Conservation (phyloP, 2,888 invertebrate species). For the Acleris laterana region DNA sequence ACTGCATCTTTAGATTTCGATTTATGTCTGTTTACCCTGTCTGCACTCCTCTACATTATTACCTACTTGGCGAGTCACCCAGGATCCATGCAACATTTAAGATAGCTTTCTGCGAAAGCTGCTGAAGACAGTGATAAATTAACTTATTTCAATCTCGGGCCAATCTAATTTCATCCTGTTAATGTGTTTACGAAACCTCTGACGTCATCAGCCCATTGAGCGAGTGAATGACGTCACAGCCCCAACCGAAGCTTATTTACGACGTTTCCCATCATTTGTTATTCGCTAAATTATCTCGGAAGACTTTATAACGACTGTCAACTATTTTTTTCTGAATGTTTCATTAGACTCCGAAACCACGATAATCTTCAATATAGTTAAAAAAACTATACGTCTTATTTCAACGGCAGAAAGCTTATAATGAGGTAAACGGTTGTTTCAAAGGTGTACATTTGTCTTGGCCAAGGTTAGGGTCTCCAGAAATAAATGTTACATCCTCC, state of each 20-base stretch:
- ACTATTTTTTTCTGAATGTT: conserved; percentile 32
- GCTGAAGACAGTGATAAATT: background rate
- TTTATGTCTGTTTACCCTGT: too few species aligned
- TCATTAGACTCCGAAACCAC: conserved; percentile 29
- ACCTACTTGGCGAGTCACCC: too few species aligned
- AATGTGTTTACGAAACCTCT: conserved; percentile 26
- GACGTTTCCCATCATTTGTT: conserved; percentile 14
- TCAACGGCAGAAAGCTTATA: conserved; percentile 48
- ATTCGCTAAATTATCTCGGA: conserved; percentile 15
- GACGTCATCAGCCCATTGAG: conserved; percentile 38
- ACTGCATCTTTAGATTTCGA: too few species aligned
- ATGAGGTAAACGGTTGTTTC: conserved; percentile 45
- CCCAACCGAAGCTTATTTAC: conserved; percentile 27
- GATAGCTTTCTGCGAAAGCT: background rate
- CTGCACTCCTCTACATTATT: too few species aligned
- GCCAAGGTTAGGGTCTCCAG: conserved; percentile 74
- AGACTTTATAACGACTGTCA: conserved; percentile 29
- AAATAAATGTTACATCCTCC: conserved; percentile 81
- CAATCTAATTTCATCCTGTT: conserved; percentile 31
- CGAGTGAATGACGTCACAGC: conserved; percentile 35
- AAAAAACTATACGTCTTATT: conserved; percentile 37
- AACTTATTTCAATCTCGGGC: conserved; percentile 4
- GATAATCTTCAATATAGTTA: background rate
- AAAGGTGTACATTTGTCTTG: conserved; percentile 55
- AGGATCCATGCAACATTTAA: too few species aligned